Percentiles rank a stretch among this genome's conserved stretches.
phyloP scores from a whole-genome alignment of 1,140 invertebrate species.

The Notospermus geniculatus region DNA sequence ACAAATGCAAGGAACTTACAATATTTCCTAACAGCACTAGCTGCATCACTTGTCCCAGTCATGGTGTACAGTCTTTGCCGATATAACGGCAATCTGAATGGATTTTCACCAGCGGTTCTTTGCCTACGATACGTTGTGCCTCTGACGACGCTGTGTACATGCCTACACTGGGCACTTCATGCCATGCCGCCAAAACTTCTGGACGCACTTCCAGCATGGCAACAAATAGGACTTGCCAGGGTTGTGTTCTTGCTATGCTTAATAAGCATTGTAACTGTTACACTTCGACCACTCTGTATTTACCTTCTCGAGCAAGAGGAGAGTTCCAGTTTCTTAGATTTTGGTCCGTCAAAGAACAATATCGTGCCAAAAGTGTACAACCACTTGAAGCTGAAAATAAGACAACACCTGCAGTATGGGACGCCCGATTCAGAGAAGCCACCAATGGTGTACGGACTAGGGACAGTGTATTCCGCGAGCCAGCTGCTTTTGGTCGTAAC shows the following conservation, averaged over 20 bases:
- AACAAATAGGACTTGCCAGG: conserved; percentile 40
- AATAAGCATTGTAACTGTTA: conserved; percentile 64
- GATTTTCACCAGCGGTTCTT: conserved; percentile 59
- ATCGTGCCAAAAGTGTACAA: conserved; percentile 43
- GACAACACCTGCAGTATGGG: conserved; percentile 10
- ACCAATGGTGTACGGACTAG: conserved; percentile 72
- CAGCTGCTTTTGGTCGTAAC: conserved; percentile 36
- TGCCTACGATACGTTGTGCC: conserved; percentile 39
- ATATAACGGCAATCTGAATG: conserved; percentile 76
- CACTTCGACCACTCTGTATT: conserved; percentile 70
- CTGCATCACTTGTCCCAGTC: conserved; percentile 61
- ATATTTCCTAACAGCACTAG: conserved; percentile 60
- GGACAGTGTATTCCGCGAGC: conserved; percentile 54
- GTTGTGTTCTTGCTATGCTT: conserved; percentile 36
- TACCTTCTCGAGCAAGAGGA: conserved; percentile 18
- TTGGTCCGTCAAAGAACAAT: conserved; percentile 12
- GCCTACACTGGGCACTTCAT: conserved; percentile 46
- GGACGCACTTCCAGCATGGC: conserved; percentile 40
- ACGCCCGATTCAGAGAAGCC: conserved; percentile 58
- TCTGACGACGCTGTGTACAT: conserved; percentile 28
- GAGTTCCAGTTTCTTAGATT: no score
- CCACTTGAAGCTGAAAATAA: conserved; percentile 32
- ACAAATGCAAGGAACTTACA: conserved; percentile 46
- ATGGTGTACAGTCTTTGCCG: conserved; percentile 64
- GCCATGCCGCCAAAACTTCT: conserved; percentile 36